Base-by-base conservation (phyloP, 2,797 vertebrate genomes). In the Spheniscus humboldti region DNA sequence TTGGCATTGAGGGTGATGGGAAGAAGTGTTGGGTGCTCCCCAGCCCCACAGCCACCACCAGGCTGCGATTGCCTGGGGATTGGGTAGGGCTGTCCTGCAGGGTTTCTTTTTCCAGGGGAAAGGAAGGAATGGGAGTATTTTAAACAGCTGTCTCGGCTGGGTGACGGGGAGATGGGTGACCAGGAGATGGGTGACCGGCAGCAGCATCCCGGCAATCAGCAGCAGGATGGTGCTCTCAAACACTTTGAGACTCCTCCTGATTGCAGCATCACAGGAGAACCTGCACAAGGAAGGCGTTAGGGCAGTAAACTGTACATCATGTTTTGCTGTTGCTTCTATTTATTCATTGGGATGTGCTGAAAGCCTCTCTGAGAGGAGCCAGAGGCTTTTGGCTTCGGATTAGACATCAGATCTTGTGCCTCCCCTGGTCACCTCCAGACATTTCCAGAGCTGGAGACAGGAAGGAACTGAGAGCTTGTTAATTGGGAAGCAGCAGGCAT, bases 391-490 rank as follows among this genome's bases (percentile, higher is more conserved):
- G 88, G 80, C 89, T 91, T 50, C 28, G 5, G 57, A 14, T 56
- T 14, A 66, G 35, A 27, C 55, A 53, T 3, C 8, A n/a, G 87
- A 55, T 50, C 63, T 87, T 57, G 47, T 86, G 66, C 24, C 60
- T 90, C 7, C 52, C 56, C 33, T 12, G 35, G n/a, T 71, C 78
- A 71, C 78, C 86, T 45, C 47, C 84, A 79, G 86, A n/a, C 55
- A 0, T 76, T 87, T 89, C 63, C 91, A 91, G 12, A 18, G 76
- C 56, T 64, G 91, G 81, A 60, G 89, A 18, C 84, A 91, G 94
- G 91, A 94, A 95, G 96, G 96, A 96, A 92, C 59, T 9, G 78
- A 10, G 48, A 63, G 71, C 83, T 91, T 7, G 0, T 68, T 85
- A 7, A 10, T 0, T 8, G 86, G 86, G 90, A 41, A 56, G 76